A percentile compares a stretch with the other conserved stretches of the same genome.
These are phyloP conservation scores for Patiria pectinifera DNA, from an alignment of 53 echinoderm and acorn worm genomes.

Conservation along the genomic window DNA sequence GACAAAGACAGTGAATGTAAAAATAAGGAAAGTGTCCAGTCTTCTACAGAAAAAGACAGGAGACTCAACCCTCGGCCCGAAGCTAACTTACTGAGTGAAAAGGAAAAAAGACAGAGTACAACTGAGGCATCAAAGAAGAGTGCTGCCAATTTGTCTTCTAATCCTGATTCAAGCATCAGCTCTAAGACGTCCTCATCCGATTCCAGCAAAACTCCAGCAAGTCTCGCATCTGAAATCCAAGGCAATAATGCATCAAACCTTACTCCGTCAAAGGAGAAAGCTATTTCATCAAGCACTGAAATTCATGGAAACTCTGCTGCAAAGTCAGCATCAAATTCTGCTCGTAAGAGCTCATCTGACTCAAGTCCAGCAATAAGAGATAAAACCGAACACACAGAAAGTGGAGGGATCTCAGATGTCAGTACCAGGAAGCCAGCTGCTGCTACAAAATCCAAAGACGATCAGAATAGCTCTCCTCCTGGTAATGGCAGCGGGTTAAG, in stretches of 20 bases:
- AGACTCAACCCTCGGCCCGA: neutral
- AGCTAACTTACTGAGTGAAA: neutral
- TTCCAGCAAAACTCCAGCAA: neutral
- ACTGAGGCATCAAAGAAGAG: neutral
- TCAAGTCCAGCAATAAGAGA: neutral
- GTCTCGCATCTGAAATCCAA: neutral
- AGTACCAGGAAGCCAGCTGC: neutral
- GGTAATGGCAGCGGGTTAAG: neutral
- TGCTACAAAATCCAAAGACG: neutral
- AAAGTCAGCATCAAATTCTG: neutral
- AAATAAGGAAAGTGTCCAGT: neutral
- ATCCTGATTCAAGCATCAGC: neutral
- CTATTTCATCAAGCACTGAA: neutral
- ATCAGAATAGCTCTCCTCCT: neutral
- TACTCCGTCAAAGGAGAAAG: constrained; percentile 3
- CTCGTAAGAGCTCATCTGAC: neutral
- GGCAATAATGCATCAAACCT: neutral
- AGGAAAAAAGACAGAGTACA: neutral
- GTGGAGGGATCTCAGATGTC: neutral
- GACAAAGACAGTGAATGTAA: neutral
- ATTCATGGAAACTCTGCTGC: neutral
- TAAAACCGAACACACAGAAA: neutral
- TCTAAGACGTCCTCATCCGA: constrained; percentile 27
- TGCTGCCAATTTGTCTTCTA: neutral
- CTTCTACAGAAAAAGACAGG: constrained; percentile 4